A percentile compares a stretch with the other conserved stretches of the same genome.
phyloP scores from a whole-genome alignment of 2,888 invertebrate species.

The Drosophila suboccidentalis region DNA sequence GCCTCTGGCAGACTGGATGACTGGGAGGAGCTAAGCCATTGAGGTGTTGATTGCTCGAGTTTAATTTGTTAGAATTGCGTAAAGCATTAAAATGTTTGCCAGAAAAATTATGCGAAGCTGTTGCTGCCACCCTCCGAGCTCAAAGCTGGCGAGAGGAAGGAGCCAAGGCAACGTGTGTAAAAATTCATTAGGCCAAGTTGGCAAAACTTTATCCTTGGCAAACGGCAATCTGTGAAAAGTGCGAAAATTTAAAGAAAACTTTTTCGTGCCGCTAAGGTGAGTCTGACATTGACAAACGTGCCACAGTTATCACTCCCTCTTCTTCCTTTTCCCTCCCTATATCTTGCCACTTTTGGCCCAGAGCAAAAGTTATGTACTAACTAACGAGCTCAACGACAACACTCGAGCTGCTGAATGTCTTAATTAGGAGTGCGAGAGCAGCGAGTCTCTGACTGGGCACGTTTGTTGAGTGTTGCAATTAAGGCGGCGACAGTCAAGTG shows the following conservation, averaged over 20 bases:
- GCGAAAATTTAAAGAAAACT: slow-evolving; percentile 80
- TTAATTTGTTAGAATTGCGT: slow-evolving; percentile 79
- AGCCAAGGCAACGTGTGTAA: slow-evolving; percentile 58
- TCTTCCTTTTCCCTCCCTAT: neutral
- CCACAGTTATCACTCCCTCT: neutral
- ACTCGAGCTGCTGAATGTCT: slow-evolving; percentile 77
- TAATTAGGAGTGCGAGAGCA: slow-evolving; percentile 71
- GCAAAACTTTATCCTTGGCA: slow-evolving; percentile 69
- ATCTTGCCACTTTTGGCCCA: slow-evolving; percentile 45
- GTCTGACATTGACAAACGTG: slow-evolving; percentile 71
- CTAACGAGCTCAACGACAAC: slow-evolving; percentile 81
- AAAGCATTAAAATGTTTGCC: slow-evolving; percentile 80
- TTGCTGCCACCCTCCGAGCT: neutral
- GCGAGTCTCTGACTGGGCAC: slow-evolving; percentile 50
- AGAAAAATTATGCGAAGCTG: slow-evolving; percentile 63
- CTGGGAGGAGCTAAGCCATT: slow-evolving; percentile 36
- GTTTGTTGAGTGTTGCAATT: slow-evolving; percentile 71
- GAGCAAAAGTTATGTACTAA: slow-evolving; percentile 79
- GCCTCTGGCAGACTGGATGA: neutral
- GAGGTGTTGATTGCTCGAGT: slow-evolving; percentile 81
- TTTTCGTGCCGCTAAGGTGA: slow-evolving; percentile 45
- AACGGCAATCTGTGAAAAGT: slow-evolving; percentile 68
- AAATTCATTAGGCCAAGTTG: slow-evolving; percentile 69
- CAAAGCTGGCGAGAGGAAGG: neutral
- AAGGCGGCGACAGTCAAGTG: slow-evolving; percentile 59